A percentile compares a stretch with the other conserved stretches of the same genome.
These are phyloP conservation scores for Scaptomyza hsui DNA, from an alignment of 1,140 invertebrate genomes.

Conservation along the genomic window DNA sequence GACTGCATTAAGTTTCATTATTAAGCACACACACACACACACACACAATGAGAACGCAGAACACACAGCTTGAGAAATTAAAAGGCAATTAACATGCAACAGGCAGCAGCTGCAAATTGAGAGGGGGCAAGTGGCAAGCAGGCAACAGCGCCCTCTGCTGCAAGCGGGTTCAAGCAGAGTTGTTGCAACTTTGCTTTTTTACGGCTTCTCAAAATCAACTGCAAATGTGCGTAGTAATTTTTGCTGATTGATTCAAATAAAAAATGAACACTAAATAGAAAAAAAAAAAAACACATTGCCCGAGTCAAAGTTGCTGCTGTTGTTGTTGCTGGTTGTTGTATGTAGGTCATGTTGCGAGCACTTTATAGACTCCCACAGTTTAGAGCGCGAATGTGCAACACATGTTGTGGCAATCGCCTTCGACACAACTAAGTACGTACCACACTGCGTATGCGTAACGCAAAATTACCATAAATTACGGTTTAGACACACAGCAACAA, in stretches of 20 bases:
- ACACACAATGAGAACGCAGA: constrained; percentile 7
- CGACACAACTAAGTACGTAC: constrained; percentile 29
- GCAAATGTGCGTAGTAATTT: constrained; percentile 71
- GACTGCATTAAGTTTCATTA: constrained; percentile 63
- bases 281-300: constrained; percentile 36
- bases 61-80: constrained; percentile 65
- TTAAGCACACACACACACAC: constrained; percentile 34
- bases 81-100: constrained; percentile 77
- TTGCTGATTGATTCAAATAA: constrained; percentile 78
- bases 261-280: constrained; percentile 20
- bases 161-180: constrained; percentile 52
- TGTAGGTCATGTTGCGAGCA: constrained; percentile 53
- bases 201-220: constrained; percentile 67
- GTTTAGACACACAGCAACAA: constrained; percentile 48
- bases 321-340: constrained; percentile 29
- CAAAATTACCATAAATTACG: constrained; percentile 76
- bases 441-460: constrained; percentile 76
- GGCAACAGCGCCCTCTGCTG: constrained; percentile 34
- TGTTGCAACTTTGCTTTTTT: constrained; percentile 51
- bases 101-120: constrained; percentile 43
- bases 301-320: constrained; percentile 43
- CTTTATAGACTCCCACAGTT: constrained; percentile 70
- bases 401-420: constrained; percentile 36
- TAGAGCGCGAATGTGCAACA: constrained; percentile 45
- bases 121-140: background rate